Evolutionary conservation across 2,797 vertebrate species (phyloP).

Genomic region (Sebastes jordani): DNA sequence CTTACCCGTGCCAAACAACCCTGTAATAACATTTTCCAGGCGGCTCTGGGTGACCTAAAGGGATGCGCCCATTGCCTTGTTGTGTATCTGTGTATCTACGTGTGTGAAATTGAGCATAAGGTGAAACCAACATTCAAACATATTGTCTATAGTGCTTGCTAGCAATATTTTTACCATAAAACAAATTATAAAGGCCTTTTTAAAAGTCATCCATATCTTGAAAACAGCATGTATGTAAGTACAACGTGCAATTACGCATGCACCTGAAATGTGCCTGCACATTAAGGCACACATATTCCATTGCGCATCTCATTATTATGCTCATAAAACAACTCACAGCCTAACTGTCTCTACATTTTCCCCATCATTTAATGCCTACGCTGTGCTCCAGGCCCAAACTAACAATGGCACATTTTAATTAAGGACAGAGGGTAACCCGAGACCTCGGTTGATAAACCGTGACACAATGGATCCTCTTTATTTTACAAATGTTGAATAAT

Average conservation of each 20-base stretch:
- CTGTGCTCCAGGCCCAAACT: slow-evolving; percentile 1
- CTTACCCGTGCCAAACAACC: slow-evolving; percentile 49
- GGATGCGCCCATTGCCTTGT: slow-evolving; percentile 1
- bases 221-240: neutral
- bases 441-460: slow-evolving; percentile 7
- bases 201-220: neutral
- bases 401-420: slow-evolving; percentile 50
- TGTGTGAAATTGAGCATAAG: neutral
- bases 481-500: slow-evolving; percentile 50
- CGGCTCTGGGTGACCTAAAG: slow-evolving; percentile 29
- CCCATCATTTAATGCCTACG: neutral
- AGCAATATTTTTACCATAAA: neutral
- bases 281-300: neutral
- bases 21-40: slow-evolving; percentile 60
- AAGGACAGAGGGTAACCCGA: neutral
- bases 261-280: neutral
- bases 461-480: slow-evolving; percentile 25
- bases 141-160: too few species aligned
- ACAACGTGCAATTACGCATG: neutral
- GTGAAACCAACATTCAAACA: neutral
- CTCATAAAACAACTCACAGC: slow-evolving; percentile 3
- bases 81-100: slow-evolving; percentile 7
- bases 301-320: neutral
- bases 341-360: neutral
- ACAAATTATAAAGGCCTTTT: neutral